Base-by-base conservation (phyloP, 2,797 vertebrate genomes). In the Salarias fasciatus region DNA sequence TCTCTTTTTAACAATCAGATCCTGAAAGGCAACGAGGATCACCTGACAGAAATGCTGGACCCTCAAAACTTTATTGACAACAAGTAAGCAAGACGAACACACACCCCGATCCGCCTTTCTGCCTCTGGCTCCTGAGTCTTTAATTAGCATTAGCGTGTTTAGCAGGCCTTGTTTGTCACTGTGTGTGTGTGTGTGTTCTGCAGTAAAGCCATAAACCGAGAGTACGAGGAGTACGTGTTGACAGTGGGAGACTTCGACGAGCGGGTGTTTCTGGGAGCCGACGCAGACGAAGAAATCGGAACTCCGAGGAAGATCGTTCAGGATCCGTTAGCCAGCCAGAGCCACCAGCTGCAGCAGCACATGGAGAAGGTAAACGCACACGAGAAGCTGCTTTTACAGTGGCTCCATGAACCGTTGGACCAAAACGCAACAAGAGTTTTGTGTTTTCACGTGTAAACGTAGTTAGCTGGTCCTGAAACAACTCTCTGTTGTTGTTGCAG, bases 191-290 rank as follows among this genome's bases (percentile, higher is more conserved):
- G 36, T 48, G 24, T 75, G 43, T 72, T 11, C 3, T 77, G 2
- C 90, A 99, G 98, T 83, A 99, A 99, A 92, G 93, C 95, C 15
- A 75, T 99, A 35, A 99, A 99, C 83, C 94, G 93, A 35, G 96
- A 98, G 81, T 99, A 99, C 15, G 98, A 99, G 80, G 97, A 99
- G 69, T 99, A 96, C 0, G 98, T 99, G 68, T 79, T 99, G 84
- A 98, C 97, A 0, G 94, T 95, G 72, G 98, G 98, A 29, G 98
- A 99, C 71, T 99, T 99, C n/a, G 98, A 99, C 0, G 98, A 99
- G 84, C 91, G 97, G 2, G 94, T 99, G 67, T 99, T 99, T 91
- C 89, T 99, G 51, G 98, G 93, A 54, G 95, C 94, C 7, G 96
- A 98, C 46, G 97, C 98, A 0, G 96, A 98, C 29, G 97, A 98